Base-by-base conservation (phyloP, 2,797 vertebrate genomes). In the Cryptoprocta ferox region DNA sequence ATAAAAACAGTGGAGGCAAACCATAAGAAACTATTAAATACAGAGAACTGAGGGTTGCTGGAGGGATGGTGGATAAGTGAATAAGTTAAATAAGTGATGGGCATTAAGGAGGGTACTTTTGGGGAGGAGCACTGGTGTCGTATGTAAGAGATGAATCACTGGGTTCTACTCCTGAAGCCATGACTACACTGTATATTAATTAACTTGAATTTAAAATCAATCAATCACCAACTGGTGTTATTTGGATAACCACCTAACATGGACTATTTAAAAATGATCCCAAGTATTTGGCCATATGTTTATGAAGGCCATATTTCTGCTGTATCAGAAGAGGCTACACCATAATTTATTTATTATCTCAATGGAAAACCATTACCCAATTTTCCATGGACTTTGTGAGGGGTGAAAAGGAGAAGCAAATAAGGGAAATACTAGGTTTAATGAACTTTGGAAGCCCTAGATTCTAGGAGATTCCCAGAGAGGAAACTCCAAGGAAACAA, bases 301-400 rank as follows among this genome's bases (percentile, higher is more conserved):
- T 88, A 75, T 89, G 6, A 87, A 48, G 28, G 30, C 42, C 16
- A 73, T 2, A 79, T 73, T 86, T 95, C 91, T 93, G 16, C 63
- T 39, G 28, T 89, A 66, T 61, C 45, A 88, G 32, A 88, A 94
- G 53, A 88, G 37, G 35, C 35, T 48, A 84, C 8, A 59, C 8
- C 76, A 19, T 76, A 94, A 92, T 83, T 93, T 85, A 93, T 89
- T 91, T 7, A 66, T 63, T 78, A 61, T 94, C 28, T 88, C n/a
- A 73, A 2, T 65, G 26, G 28, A 80, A 97, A 95, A 66, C 4
- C 2, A 92, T 65, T 59, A 53, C 56, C 71, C 39, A 94, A 61
- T 82, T 94, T 66, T 63, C 71, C 75, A 48, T 56, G 8, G 3
- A 78, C 45, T 63, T 73, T 85, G 81, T 80, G 39, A 50, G 10